phyloP scores from a whole-genome alignment of 2,797 vertebrate species.

The Tokudaia tokunoshimensis region DNA sequence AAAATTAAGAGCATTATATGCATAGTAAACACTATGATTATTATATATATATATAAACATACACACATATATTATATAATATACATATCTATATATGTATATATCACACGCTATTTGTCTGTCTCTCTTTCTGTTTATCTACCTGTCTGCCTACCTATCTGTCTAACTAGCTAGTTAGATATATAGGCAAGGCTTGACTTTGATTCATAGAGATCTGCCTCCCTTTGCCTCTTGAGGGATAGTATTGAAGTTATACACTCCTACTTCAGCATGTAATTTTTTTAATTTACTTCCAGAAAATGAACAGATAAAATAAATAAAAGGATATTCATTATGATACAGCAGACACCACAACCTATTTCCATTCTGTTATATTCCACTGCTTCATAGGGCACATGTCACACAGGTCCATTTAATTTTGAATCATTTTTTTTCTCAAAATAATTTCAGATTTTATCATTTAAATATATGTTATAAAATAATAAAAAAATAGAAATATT shows the following conservation, averaged over 20 bases:
- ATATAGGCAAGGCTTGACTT: neutral
- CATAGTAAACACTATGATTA: neutral
- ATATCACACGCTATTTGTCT: neutral
- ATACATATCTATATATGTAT: neutral
- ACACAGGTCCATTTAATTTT: neutral
- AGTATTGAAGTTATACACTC: neutral
- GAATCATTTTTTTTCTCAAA: neutral
- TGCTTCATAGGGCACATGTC: neutral
- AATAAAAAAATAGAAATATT: neutral
- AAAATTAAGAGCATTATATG: neutral
- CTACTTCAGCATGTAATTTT: neutral
- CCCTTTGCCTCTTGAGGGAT: neutral
- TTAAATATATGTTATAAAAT: neutral
- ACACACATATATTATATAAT: neutral
- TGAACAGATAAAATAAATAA: neutral
- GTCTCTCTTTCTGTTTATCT: neutral
- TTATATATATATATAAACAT: neutral
- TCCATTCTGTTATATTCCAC: neutral
- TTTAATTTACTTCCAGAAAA: neutral
- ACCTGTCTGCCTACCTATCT: neutral
- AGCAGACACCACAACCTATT: neutral
- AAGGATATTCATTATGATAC: neutral
- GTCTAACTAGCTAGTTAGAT: neutral
- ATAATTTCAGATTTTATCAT: neutral
- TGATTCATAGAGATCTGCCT: neutral